Evolutionary conservation across 2,113 vertebrate species (phyloP).

Genomic region (Aphelocoma coerulescens): DNA sequence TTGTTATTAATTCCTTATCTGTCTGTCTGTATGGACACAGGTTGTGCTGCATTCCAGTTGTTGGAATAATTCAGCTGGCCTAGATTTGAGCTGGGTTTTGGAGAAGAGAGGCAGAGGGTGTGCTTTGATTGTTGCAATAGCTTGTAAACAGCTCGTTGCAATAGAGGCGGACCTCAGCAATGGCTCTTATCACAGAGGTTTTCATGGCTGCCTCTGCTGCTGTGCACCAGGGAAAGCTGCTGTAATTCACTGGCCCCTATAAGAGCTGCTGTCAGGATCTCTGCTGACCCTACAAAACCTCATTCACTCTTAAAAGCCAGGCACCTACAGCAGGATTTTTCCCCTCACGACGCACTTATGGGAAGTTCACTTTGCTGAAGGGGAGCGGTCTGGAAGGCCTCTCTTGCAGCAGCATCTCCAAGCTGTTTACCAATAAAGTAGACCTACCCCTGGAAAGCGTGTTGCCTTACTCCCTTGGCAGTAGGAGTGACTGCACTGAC

Average conservation of each 20-base stretch:
- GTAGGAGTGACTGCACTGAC: neutral
- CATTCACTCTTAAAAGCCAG: neutral
- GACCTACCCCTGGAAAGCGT: neutral
- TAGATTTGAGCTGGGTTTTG: neutral
- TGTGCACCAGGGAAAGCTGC: neutral
- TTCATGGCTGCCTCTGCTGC: fast-evolving
- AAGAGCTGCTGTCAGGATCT: neutral
- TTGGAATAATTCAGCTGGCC: neutral
- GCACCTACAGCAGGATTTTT: neutral
- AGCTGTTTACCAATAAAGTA: neutral
- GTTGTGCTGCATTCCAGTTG: neutral
- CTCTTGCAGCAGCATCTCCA: neutral
- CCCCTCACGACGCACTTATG: fast-evolving
- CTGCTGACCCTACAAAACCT: neutral
- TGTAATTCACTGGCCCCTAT: neutral
- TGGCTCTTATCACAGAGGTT: neutral
- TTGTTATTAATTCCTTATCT: neutral
- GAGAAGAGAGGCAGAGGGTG: neutral
- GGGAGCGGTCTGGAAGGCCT: neutral
- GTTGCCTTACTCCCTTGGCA: neutral
- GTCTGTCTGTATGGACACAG: neutral
- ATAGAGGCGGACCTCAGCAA: neutral
- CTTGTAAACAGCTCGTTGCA: neutral
- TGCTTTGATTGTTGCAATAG: neutral
- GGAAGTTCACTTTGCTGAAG: neutral